phyloP scores from a whole-genome alignment of 2,113 vertebrate genomes.

The Okapia johnstoni region DNA sequence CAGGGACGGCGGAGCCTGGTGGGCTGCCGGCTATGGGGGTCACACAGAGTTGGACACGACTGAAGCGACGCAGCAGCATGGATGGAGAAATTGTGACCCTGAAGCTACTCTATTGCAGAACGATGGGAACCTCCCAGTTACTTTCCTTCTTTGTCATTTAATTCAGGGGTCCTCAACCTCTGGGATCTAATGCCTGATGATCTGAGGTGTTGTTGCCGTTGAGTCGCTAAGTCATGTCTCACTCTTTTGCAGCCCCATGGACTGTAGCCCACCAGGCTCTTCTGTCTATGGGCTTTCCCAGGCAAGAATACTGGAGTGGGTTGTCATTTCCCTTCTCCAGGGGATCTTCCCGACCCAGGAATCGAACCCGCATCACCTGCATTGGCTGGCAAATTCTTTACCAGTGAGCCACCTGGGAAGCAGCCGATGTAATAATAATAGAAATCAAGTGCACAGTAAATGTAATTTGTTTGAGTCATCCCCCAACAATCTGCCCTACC shows the following conservation, averaged over 20 bases:
- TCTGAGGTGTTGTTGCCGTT: neutral
- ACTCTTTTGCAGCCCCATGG: neutral
- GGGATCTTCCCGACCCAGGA: neutral
- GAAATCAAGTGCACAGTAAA: neutral
- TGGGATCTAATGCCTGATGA: neutral
- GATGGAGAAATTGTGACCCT: accelerated
- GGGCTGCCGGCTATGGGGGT: too few species aligned
- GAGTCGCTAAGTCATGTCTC: neutral
- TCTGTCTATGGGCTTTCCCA: neutral
- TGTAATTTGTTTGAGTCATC: neutral
- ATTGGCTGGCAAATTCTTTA: neutral
- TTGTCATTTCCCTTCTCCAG: neutral
- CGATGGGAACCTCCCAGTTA: accelerated
- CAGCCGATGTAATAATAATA: neutral
- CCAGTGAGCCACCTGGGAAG: neutral
- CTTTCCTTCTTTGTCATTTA: neutral
- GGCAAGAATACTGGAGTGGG: neutral
- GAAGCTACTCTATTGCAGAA: neutral
- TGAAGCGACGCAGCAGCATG: too few species aligned
- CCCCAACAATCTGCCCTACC: neutral
- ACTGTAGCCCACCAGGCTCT: neutral
- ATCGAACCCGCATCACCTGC: neutral
- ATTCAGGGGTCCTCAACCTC: neutral
- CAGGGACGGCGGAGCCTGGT: too few species aligned
- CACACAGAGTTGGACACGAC: too few species aligned